phyloP scores from a whole-genome alignment of 2,113 vertebrate genomes.

The Rhinichthys klamathensis region DNA sequence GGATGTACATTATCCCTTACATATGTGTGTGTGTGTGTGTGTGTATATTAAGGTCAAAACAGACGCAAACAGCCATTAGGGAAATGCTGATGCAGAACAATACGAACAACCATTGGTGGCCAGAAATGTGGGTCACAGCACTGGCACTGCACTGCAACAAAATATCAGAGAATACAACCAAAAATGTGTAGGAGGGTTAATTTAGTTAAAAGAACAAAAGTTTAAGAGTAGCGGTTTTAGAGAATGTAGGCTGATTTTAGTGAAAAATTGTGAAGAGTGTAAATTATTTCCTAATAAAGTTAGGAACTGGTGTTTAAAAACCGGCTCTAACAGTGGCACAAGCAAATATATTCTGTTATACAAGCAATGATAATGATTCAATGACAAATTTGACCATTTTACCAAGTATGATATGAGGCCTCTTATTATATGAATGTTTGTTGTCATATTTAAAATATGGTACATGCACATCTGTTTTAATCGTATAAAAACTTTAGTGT shows the following conservation, averaged over 20 bases:
- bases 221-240: conserved; percentile 2
- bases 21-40: too few species aligned
- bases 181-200: neutral
- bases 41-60: conserved; percentile 8
- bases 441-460: neutral
- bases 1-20: too few species aligned
- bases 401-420: neutral
- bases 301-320: neutral
- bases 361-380: neutral
- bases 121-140: conserved; percentile 29
- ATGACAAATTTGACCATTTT: neutral
- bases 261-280: neutral
- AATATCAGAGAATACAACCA: neutral
- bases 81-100: conserved; percentile 34
- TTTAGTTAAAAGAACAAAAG: neutral
- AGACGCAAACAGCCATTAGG: conserved; percentile 13
- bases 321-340: neutral
- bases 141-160: neutral
- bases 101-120: conserved; percentile 22
- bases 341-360: neutral
- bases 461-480: neutral
- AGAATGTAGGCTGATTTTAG: neutral
- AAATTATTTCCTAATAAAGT: neutral
- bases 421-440: neutral
- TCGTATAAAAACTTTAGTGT: neutral